Evolutionary conservation across 2,113 vertebrate species (phyloP), one percentile per base, ranked within the genome.

Genomic region (Triplophysa dalaica): DNA sequence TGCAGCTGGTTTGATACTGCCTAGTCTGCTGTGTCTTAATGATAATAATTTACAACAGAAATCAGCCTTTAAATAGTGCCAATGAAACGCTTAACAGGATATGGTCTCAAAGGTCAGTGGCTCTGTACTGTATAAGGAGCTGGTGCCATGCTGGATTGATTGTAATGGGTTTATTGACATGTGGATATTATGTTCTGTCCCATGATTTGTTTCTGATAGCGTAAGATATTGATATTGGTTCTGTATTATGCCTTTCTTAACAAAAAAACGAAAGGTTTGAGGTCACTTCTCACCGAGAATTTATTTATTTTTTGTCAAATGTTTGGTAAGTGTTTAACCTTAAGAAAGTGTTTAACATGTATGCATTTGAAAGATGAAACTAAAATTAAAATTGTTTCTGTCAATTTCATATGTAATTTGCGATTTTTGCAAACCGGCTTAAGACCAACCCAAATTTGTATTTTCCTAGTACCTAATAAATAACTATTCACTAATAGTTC

Each of bases 41-140:
- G 14, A 43, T 50, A 80, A 52, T 70, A 63, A 67, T 66, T 70
- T 80, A 86, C 81, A 77, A 78, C 54, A 68, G 83, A 38, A 77
- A 77, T 83, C 58, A 79, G 70, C 45, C 2, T 0, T 78, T 68
- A 82, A 82, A 79, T 81, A 79, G 50, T 60, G 24, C 63, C 70
- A 67, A 66, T 77, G 11, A 69, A 43, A 33, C 52, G 38, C 45
- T 81, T 73, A 64, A 66, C 21, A 58, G 74, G 78, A 85, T 79
- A 79, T 81, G 3, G 83, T 86, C 81, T 88, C 86, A 87, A 90
- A 91, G 88, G 86, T 89, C 84, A 84, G 83, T 81, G 82, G 80
- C 66, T 72, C 83, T 87, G 33, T 33, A 33, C 83, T 80, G 73
- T 72, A 26, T 43, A 50, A 79, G 54, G 29, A 26, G 65, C 41